Base-by-base conservation (phyloP, 2,113 vertebrate species). In the Callithrix jacchus region DNA sequence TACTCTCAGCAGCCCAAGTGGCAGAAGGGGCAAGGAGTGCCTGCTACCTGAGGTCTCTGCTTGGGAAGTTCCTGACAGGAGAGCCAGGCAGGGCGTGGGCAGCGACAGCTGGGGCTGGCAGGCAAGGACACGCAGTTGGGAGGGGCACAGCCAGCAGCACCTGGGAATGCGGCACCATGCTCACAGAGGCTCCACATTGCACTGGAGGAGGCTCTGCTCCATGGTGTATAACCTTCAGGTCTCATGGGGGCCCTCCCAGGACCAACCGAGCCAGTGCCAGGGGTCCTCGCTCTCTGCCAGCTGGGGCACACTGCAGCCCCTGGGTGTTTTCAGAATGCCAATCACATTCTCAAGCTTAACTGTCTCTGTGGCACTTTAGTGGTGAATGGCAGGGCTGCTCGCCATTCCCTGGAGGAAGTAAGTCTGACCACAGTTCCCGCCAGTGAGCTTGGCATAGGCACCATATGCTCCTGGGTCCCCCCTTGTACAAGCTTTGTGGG, bases 401-500 rank as follows among this genome's bases (percentile, higher is more conserved):
- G 20, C 14, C 40, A n/a, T 30, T 7, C 14, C 42, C 25, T 27
- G 35, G 27, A 27, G 23, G 40, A 37, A 23, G 45, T 6, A 18
- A 49, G 93, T 11, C 66, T 8, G 20, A 45, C 2, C 8, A 30
- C 58, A 47, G 56, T 14, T 17, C 47, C 27, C 2, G 32, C 68
- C 18, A 56, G 14, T 0, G 3, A 25, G 37, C 25, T 49, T 18
- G 11, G 18, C 9, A 3, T 0, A 20, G 1, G 2, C 12, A 2
- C 35, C 74, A 6, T n/a, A 18, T 0, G 10, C 17, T n/a, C 5
- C 52, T 12, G 8, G 87, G 52, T 2, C 61, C 23, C 35, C 5
- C 64, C 23, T 73, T 30, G 35, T 27, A 25, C 14, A 1, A 25
- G 49, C 12, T 45, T 3, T 35, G 76, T 17, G 5, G 49, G 10